Base-by-base conservation (phyloP, 2,888 invertebrate genomes). In the Phania funesta region DNA sequence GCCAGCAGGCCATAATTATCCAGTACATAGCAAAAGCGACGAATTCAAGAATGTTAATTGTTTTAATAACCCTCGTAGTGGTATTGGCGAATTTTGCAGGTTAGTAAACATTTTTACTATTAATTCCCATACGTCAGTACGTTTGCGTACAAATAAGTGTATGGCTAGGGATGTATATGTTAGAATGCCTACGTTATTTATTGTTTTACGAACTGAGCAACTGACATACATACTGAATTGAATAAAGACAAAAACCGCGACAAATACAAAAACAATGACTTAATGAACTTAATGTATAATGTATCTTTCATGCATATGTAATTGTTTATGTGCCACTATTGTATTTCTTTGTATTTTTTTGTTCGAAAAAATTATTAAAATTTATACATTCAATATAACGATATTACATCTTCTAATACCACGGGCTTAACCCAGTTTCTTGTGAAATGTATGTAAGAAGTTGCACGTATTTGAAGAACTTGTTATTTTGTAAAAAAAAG, bases 61-160 rank as follows among this genome's bases (percentile, higher is more conserved):
- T 54, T 32, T 62, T 78, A 52, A 32, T 65, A 56, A 58, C 44
- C 9, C n/a, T 76, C 9, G n/a, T 80, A 38, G 22, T 62, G 48
- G 8, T 77, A 26, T 52, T 79, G 76, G 46, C 64, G 16, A 62
- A 71, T 46, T 44, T 58, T 48, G 81, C 68, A 54, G 83, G 84
- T 84, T 58, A 84, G 83, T 80, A 54, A 29, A 64, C 3, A 26
- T 7, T 2, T 41, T n/a, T 7, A 5, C 7, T 48, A 1, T 18
- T 4, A 65, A 32, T 2, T 5, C 29, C 1, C 32, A 24, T 29
- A 9, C 11, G 11, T 9, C 35, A 9, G 58, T 48, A 58, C 46
- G 46, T 22, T 41, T 38, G 7, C 4, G 35, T 35, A 7, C 6
- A 26, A 26, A 26, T 5, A 26, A 5, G 6, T 26, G 26, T 26